phyloP scores from a whole-genome alignment of 2,797 vertebrate species.

The Sciaenops ocellatus region DNA sequence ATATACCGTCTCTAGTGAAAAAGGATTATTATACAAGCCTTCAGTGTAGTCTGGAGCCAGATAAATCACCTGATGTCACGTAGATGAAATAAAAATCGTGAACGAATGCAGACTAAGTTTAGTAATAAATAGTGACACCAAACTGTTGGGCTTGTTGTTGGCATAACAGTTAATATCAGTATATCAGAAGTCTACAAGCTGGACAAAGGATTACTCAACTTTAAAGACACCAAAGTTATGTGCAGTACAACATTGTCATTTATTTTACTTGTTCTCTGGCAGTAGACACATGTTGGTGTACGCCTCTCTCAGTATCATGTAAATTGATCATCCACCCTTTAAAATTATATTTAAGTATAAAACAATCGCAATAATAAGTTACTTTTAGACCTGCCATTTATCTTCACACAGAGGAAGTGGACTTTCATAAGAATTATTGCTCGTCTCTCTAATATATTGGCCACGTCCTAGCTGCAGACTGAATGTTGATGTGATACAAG shows the following conservation, averaged over 20 bases:
- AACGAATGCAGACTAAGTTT: not conserved
- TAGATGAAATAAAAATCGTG: not conserved
- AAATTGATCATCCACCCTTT: slow-evolving; percentile 1
- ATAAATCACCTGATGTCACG: slow-evolving; percentile 1
- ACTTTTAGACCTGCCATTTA: not conserved
- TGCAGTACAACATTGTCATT: not conserved
- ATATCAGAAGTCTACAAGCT: not conserved
- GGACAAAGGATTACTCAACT: slow-evolving; percentile 4
- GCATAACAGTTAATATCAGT: not conserved
- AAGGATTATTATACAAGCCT: slow-evolving; percentile 6
- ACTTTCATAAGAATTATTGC: not conserved
- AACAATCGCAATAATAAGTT: not conserved
- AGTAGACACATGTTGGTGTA: not conserved
- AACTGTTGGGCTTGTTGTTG: not conserved
- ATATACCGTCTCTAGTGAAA: slow-evolving; percentile 13
- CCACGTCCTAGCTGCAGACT: not conserved
- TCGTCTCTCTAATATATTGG: not conserved
- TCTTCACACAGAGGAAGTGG: not conserved
- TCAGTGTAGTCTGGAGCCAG: not conserved
- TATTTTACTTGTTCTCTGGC: not conserved
- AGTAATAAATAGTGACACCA: not conserved
- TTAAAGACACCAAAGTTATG: not conserved
- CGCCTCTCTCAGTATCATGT: not conserved
- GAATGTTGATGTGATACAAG: slow-evolving; percentile 14
- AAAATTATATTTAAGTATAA: not conserved